These are phyloP conservation scores for Panagrolaimus sp. DNA, from an alignment of 1,140 invertebrate species.

Conservation along the genomic window DNA sequence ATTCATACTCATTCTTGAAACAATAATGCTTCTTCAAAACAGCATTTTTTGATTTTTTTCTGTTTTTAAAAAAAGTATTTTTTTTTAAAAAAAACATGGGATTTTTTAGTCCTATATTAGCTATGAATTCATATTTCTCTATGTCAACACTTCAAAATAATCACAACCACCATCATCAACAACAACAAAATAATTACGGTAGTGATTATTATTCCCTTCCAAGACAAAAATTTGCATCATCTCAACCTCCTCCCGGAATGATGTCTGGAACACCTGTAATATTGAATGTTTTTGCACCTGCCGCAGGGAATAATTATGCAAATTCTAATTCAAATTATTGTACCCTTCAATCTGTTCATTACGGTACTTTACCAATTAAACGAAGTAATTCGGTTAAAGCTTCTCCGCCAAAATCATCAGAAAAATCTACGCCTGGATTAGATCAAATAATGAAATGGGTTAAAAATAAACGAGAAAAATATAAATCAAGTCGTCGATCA, in stretches of 20 bases:
- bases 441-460: slow-evolving; percentile 13
- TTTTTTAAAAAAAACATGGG: not conserved
- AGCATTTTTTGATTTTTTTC: not conserved
- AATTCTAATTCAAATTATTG: not conserved
- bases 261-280: not conserved
- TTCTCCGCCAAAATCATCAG: not conserved
- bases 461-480: not conserved
- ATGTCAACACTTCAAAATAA: not conserved
- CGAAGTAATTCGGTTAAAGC: not conserved
- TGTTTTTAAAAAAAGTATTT: not conserved
- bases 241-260: not conserved
- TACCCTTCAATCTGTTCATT: not conserved
- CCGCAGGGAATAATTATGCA: too few species aligned
- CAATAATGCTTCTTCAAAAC: not conserved
- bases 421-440: slow-evolving; percentile 1
- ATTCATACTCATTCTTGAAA: not conserved
- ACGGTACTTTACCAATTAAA: not conserved
- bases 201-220: not conserved
- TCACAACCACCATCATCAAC: not conserved
- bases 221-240: not conserved
- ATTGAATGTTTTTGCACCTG: slow-evolving; percentile 1
- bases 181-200: not conserved
- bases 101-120: not conserved
- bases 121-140: slow-evolving; percentile 10
- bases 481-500: slow-evolving; percentile 1